A percentile compares a stretch with the other conserved stretches of the same genome.
Evolutionary conservation across 1,140 invertebrate genomes (phyloP).

Genomic region (Panulirus ornatus): DNA sequence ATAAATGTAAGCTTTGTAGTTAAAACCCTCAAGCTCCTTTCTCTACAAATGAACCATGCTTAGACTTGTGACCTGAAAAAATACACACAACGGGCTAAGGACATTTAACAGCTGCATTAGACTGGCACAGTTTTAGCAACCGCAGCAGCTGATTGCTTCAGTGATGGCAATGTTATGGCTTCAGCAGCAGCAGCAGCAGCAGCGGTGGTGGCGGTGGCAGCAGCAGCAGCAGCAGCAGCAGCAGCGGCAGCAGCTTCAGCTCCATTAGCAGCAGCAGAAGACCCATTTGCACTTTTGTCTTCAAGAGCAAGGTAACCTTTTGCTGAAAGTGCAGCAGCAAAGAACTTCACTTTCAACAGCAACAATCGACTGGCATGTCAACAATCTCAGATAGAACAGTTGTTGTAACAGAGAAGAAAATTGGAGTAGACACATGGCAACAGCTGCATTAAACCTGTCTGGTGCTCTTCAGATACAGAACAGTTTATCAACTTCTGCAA

Average conservation of each 20-base stretch:
- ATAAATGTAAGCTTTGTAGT: neutral
- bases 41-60: too few species aligned
- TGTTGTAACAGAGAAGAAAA: neutral
- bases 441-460: neutral
- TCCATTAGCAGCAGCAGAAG: conserved; percentile 9
- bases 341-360: neutral
- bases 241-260: conserved; percentile 21
- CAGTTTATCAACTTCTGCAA: too few species aligned
- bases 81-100: neutral
- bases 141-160: neutral
- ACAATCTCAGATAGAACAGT: neutral
- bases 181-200: too few species aligned
- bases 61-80: neutral
- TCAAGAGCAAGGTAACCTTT: conserved; percentile 1
- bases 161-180: neutral
- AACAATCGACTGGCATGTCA: neutral
- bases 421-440: neutral
- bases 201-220: neutral
- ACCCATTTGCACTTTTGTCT: neutral
- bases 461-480: conserved; percentile 10
- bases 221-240: conserved; percentile 5
- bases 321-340: neutral
- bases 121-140: neutral
- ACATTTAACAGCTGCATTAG: neutral
- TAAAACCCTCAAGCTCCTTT: too few species aligned